A percentile compares a stretch with the other conserved stretches of the same genome.
Evolutionary conservation across 2,113 vertebrate species (phyloP).

Genomic region (Megalops atlanticus): DNA sequence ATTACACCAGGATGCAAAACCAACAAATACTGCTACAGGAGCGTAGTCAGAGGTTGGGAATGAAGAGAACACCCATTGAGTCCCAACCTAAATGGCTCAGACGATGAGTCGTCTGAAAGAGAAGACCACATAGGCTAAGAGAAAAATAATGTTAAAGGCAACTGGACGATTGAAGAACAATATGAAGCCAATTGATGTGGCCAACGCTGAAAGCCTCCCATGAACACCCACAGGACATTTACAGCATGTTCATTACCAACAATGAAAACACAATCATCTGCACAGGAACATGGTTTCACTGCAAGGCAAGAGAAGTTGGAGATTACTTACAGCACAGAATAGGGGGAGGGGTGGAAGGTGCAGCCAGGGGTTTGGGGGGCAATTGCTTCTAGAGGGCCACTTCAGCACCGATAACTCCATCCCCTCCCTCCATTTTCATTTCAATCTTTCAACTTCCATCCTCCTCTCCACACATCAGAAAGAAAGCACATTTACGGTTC

Average conservation of each 20-base stretch:
- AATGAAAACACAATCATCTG: background rate
- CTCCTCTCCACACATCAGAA: conserved; percentile 28
- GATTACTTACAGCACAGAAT: conserved; percentile 31
- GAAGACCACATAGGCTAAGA: too few relatives aligned
- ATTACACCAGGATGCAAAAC: too few relatives aligned
- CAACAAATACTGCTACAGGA: too few relatives aligned
- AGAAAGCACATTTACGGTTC: conserved; percentile 21
- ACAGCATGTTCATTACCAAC: conserved; percentile 15
- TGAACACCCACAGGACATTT: background rate
- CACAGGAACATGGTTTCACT: conserved; percentile 2
- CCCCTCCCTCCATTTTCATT: conserved; percentile 23
- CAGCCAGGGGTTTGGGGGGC: conserved; percentile 1
- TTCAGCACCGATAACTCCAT: conserved; percentile 8
- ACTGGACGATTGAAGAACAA: too few relatives aligned
- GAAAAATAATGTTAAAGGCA: background rate
- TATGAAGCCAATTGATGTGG: background rate
- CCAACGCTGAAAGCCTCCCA: conserved; percentile 21
- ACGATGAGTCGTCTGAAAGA: too few relatives aligned
- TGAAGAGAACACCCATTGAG: too few relatives aligned
- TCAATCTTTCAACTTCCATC: conserved; percentile 19
- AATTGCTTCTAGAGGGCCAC: too few relatives aligned
- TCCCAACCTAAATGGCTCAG: too few relatives aligned
- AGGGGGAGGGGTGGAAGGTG: conserved; percentile 1
- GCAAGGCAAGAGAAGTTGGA: conserved; percentile 13
- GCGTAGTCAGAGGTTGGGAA: too few relatives aligned